Conservation (phyloP, 2,888 invertebrate genomes). For the Mythimna pallens region DNA sequence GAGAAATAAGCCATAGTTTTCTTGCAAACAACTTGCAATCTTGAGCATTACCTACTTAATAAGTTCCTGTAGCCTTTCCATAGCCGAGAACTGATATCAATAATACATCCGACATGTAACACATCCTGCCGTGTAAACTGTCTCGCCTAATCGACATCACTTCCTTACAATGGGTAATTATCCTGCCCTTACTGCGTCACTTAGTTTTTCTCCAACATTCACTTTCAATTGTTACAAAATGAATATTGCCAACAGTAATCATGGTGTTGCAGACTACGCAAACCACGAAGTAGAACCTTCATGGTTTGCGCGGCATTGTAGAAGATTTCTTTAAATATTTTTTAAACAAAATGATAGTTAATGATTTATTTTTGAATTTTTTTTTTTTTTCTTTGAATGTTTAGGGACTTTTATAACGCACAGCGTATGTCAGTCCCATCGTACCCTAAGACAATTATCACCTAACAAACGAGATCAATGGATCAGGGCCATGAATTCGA, state of each 20-base stretch:
- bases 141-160: conserved; percentile 33
- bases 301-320: too few relatives aligned
- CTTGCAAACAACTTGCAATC: conserved; percentile 2
- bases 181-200: conserved; percentile 30
- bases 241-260: conserved; percentile 14
- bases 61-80: conserved; percentile 43
- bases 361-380: too few relatives aligned
- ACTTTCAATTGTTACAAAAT: conserved; percentile 30
- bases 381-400: too few relatives aligned
- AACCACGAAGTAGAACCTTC: not conserved
- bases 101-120: conserved; percentile 23
- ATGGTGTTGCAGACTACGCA: not conserved
- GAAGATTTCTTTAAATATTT: too few relatives aligned
- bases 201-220: conserved; percentile 16
- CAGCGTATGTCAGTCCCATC: too few relatives aligned
- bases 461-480: too few relatives aligned
- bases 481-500: too few relatives aligned
- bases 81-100: conserved; percentile 40
- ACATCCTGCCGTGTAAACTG: conserved; percentile 38
- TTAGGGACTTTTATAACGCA: too few relatives aligned
- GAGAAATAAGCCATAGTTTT: not conserved
- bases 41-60: conserved; percentile 21
- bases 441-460: too few relatives aligned
- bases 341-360: too few relatives aligned
- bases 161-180: conserved; percentile 19